phyloP scores from a whole-genome alignment of 2,797 vertebrate species.

The Pygocentrus nattereri region DNA sequence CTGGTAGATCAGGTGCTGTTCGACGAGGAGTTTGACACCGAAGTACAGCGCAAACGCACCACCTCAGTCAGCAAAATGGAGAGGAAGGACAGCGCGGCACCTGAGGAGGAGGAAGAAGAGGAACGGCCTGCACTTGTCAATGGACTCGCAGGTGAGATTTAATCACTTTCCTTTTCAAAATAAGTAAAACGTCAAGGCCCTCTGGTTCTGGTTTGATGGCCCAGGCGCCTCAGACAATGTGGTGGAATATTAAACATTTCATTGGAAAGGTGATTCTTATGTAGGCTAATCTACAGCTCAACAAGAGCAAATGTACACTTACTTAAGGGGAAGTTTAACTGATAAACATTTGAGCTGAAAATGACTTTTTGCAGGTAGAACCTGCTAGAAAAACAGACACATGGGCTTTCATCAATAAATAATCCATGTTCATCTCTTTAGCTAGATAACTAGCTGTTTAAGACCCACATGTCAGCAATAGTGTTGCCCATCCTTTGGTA shows the following conservation, averaged over 20 bases:
- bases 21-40: slow-evolving; percentile 93
- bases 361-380: too few relatives aligned
- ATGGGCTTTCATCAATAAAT: too few relatives aligned
- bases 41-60: slow-evolving; percentile 94
- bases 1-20: slow-evolving; percentile 97
- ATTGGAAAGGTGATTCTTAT: not conserved
- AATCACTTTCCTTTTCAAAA: not conserved
- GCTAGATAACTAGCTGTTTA: too few relatives aligned
- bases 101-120: slow-evolving; percentile 96
- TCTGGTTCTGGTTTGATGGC: not conserved
- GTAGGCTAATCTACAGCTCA: not conserved
- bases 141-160: slow-evolving; percentile 84
- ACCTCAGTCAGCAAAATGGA: slow-evolving; percentile 99
- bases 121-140: slow-evolving; percentile 83
- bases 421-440: too few relatives aligned
- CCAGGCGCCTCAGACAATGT: not conserved
- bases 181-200: not conserved
- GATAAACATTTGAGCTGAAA: too few relatives aligned
- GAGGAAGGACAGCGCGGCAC: slow-evolving; percentile 91
- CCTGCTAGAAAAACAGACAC: too few relatives aligned
- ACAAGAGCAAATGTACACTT: not conserved
- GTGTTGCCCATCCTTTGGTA: too few relatives aligned
- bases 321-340: too few relatives aligned
- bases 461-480: too few relatives aligned
- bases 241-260: not conserved